These are phyloP conservation scores for Neodiprion lecontei DNA, from an alignment of 1,140 invertebrate genomes.

Conservation along the genomic window DNA sequence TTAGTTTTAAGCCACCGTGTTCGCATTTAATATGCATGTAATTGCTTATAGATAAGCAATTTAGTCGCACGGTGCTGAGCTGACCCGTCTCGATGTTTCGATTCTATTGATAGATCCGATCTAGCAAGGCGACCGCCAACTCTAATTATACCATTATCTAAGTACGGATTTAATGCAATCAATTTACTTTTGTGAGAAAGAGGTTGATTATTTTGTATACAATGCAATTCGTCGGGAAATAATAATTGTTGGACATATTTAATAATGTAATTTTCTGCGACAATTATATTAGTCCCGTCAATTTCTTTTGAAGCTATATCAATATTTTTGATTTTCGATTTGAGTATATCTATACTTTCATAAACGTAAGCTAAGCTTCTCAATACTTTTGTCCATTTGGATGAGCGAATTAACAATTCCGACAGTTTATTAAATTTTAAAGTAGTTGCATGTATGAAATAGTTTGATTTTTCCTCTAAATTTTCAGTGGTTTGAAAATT, in stretches of 20 bases:
- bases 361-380: neutral
- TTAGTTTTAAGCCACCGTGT: slow-evolving; percentile 18
- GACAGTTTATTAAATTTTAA: neutral
- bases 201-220: too few relatives aligned
- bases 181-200: neutral
- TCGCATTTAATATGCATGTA: neutral
- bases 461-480: neutral
- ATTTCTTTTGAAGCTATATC: too few relatives aligned
- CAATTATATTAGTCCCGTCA: too few relatives aligned
- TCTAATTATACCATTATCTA: neutral
- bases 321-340: too few relatives aligned
- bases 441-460: neutral
- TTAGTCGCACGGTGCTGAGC: slow-evolving; percentile 3
- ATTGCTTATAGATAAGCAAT: slow-evolving; percentile 10
- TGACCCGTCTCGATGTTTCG: neutral
- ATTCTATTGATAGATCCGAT: neutral
- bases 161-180: neutral
- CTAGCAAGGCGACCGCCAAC: neutral
- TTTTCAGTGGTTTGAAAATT: neutral
- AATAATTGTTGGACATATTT: too few relatives aligned
- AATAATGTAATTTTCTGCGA: too few relatives aligned
- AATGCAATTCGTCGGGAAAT: too few relatives aligned
- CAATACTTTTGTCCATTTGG: neutral
- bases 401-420: neutral
- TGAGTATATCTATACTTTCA: neutral